A percentile compares a stretch with the other conserved stretches of the same genome.
These are phyloP conservation scores for Stylophora pistillata DNA, from an alignment of 64 coral and sea anemone species.

Conservation along the genomic window DNA sequence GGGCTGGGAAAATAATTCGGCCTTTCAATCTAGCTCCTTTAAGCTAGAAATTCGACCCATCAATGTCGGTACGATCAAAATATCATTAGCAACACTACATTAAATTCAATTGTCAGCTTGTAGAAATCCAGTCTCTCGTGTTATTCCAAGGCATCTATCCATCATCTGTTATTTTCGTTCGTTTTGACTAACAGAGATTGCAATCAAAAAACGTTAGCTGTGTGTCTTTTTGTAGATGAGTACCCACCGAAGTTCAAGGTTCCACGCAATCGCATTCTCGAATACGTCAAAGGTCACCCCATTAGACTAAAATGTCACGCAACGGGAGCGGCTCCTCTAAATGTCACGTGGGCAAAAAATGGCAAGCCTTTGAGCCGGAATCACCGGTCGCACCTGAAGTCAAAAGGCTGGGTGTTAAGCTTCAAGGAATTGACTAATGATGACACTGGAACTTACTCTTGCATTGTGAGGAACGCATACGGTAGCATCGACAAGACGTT, in stretches of 20 bases:
- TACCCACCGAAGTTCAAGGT: slow-evolving; percentile 13
- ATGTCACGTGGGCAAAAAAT: slow-evolving; percentile 37
- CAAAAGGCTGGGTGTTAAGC: slow-evolving; percentile 22
- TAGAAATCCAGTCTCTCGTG: too few species aligned
- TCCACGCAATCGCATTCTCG: neutral
- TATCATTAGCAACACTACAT: too few species aligned
- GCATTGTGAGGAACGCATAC: slow-evolving; percentile 40
- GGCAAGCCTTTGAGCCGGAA: neutral
- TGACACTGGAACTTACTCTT: slow-evolving; percentile 38
- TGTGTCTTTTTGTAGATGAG: neutral
- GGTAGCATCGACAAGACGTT: slow-evolving; percentile 37
- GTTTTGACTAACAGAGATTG: too few species aligned
- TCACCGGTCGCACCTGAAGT: neutral
- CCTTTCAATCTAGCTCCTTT: too few species aligned
- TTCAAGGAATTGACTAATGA: neutral
- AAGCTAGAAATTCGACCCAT: too few species aligned
- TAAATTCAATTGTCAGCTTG: too few species aligned
- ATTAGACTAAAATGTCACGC: slow-evolving; percentile 52
- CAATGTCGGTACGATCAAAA: too few species aligned
- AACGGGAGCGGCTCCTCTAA: neutral
- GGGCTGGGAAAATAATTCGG: too few species aligned
- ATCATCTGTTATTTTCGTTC: too few species aligned
- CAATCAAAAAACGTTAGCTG: too few species aligned
- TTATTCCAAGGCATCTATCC: too few species aligned
- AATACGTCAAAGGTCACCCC: slow-evolving; percentile 14